Evolutionary conservation across 2,113 vertebrate genomes (phyloP), one percentile per base, ranked within the genome.

Genomic region (Xiphophorus hellerii): DNA sequence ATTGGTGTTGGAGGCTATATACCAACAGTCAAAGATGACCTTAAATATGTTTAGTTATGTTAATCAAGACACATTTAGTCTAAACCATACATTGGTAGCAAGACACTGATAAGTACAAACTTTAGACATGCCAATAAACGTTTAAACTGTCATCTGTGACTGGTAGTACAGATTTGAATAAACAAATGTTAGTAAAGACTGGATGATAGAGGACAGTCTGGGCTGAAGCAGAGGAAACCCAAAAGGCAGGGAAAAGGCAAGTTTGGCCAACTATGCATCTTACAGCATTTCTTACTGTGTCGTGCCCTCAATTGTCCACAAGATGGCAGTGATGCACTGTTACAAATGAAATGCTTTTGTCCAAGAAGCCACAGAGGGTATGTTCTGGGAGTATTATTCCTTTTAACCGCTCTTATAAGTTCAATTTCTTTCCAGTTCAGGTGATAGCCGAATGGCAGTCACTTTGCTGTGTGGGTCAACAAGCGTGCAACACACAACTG

Each of bases 311-410:
- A 39, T 39, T 71, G 69, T 71, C 92, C 93, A 94, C 90, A 90
- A 86, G 94, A 82, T 83, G 92, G 92, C 81, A 87, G 71, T 69
- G 77, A 44, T 88, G 73, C 28, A 35, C 62, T 3, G 89, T 92
- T 89, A 79, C 92, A 84, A 90, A 88, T 81, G 90, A 85, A 90
- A 92, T 84, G 1, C 35, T 44, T 66, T 58, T 66, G 51, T 66
- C 74, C 60, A 82, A 76, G 62, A 80, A n/a, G 29, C 61, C 66
- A 81, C 62, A 70, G 58, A 61, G 60, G 27, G 74, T 48, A 39
- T 15, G 1, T 37, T 68, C 27, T 78, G 69, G 71, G 27, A 62
- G 61, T 42, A 74, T 77, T 65, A 48, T 78, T 62, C 70, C 73
- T 29, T 28, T 5, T 29, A 30, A n/a, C 62, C 31, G 4, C 25